Percentiles rank a stretch among this genome's conserved stretches.
phyloP scores from a whole-genome alignment of 2,888 invertebrate genomes.

The Aspidiotus rigidus region DNA sequence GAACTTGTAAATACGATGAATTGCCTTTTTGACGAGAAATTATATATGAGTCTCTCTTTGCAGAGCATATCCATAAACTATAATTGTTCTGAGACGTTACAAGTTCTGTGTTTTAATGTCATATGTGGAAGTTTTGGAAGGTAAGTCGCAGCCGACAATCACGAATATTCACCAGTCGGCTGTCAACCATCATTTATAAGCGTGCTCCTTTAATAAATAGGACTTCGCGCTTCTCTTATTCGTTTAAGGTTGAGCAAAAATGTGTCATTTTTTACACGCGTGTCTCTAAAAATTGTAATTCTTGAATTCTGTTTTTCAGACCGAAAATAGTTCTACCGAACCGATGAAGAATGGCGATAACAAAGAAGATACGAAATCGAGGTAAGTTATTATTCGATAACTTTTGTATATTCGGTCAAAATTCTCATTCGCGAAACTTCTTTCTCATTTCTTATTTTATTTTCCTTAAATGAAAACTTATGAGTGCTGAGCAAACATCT shows the following conservation, averaged over 20 bases:
- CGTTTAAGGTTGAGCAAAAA: no score
- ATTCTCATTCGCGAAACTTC: no score
- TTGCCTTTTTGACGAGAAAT: conserved; percentile 24
- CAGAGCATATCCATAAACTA: conserved; percentile 31
- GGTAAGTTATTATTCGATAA: background rate
- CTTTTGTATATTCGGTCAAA: background rate
- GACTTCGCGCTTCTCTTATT: no score
- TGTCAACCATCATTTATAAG: conserved; percentile 7
- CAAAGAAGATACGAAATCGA: conserved; percentile 1
- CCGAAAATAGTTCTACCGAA: background rate
- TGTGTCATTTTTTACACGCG: no score
- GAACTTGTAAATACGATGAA: background rate
- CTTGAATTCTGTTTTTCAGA: no score
- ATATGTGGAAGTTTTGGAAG: conserved; percentile 26
- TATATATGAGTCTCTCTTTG: conserved; percentile 31
- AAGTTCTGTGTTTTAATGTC: conserved; percentile 25
- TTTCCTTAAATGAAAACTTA: no score
- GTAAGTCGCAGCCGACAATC: conserved; percentile 19
- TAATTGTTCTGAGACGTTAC: conserved; percentile 30
- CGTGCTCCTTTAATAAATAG: background rate
- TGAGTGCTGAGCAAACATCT: background rate
- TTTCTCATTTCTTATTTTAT: no score
- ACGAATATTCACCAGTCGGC: conserved; percentile 6
- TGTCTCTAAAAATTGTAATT: no score
- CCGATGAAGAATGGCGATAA: conserved; percentile 2